phyloP scores from a whole-genome alignment of 2,888 invertebrate genomes.

The Cosmopolites sordidus region DNA sequence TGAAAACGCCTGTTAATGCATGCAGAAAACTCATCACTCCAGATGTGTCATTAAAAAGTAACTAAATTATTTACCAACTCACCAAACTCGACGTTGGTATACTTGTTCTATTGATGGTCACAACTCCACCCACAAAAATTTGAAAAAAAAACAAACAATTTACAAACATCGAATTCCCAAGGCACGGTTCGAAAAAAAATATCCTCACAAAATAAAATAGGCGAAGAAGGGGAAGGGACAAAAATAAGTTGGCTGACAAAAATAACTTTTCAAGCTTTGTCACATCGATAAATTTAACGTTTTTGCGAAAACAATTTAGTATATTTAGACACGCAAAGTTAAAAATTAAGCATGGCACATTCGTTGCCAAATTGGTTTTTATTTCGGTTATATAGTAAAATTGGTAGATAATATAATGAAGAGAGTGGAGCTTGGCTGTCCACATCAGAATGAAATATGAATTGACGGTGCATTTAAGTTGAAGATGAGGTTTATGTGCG shows the following conservation, averaged over 20 bases:
- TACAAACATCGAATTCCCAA: neutral
- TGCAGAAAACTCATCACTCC: too few relatives aligned
- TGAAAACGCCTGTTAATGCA: too few relatives aligned
- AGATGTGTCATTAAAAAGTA: too few relatives aligned
- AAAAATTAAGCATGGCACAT: constrained; percentile 2
- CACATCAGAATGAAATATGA: too few relatives aligned
- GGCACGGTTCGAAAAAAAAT: neutral
- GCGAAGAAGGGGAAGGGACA: neutral
- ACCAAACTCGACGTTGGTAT: too few relatives aligned
- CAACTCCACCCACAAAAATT: neutral
- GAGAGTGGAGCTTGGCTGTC: too few relatives aligned
- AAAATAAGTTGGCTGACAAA: neutral
- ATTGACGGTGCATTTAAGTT: too few relatives aligned
- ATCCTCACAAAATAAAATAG: neutral
- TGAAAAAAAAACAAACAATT: neutral
- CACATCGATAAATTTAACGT: constrained; percentile 6
- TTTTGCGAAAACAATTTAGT: constrained; percentile 4
- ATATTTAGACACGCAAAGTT: constrained; percentile 2
- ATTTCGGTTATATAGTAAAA: constrained; percentile 5
- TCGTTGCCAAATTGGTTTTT: constrained; percentile 8
- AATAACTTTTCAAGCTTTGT: constrained; percentile 2
- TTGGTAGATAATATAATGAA: too few relatives aligned
- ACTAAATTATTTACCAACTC: too few relatives aligned
- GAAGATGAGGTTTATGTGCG: too few relatives aligned
- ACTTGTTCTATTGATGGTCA: neutral